Base-by-base conservation (phyloP, 2,888 invertebrate species). In the Caenorhabditis sp. region DNA sequence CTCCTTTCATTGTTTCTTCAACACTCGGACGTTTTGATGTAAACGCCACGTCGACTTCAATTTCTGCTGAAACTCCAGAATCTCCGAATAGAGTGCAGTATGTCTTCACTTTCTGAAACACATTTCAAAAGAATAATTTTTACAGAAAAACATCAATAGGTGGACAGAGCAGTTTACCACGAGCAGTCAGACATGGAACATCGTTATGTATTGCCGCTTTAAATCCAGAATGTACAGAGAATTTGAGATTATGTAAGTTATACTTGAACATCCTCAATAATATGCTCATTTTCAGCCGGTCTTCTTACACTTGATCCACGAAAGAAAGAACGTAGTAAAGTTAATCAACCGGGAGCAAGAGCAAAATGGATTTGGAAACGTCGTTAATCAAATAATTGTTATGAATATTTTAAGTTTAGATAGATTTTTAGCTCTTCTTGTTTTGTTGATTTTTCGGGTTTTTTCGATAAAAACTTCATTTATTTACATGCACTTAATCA, bases 311-410 rank as follows among this genome's bases (percentile, higher is more conserved):
- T 74, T 59, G 86, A 86, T 65, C 84, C 84, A 26, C 71, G 86
- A 8, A 78, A 77, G 58, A 85, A 82, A 59, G 86, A 86, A 60
- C 75, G 86, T 56, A 85, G 80, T 63, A 86, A 86, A 68, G 82
- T 85, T 54, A 87, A 85, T 67, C 86, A 87, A 69, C 84, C 84
- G 20, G 86, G 86, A 58, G 86, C 86, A n/a, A 76, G 86, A 61
- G 84, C 85, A 17, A 87, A 85, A 78, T 87, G 86, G 87, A 85
- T 86, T 65, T 86, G 86, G 86, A 71, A 71, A 43, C 63, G 74
- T 31, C 70, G 70, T 56, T 75, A 61, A 67, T 38, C 23, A 43
- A 26, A 36, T 59, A 27, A 17, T 5, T 26, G 7, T 50, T 58
- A 62, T 12, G 38, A 52, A 25, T 60, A 21, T 21, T 31, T 60